Base-by-base conservation (phyloP, 2,113 vertebrate species). In the Forbesichthys agassizii region DNA sequence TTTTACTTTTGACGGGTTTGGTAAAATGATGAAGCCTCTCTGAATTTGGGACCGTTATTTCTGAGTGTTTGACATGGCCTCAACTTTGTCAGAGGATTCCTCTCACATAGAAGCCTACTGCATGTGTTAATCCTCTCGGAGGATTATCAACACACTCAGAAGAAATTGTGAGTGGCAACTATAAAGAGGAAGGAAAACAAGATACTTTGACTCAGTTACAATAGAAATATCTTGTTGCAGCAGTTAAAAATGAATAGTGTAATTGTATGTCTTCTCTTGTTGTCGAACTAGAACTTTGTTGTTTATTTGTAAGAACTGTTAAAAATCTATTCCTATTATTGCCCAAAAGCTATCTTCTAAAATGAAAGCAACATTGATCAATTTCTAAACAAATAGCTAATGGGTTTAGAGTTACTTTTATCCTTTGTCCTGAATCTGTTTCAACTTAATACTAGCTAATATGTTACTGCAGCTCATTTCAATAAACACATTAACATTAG, bases 71-170 rank as follows among this genome's bases (percentile, higher is more conserved):
- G 77, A 85, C 68, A 78, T 78, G 75, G 79, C 61, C 61, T 66
- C 42, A 67, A 69, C 68, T 76, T 77, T 84, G 83, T 87, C 80
- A 82, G 67, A 75, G 78, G 71, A 80, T 78, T 78, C 20, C 20
- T 20, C 20, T 20, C 20, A 20, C 20, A 20, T 20, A 20, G 20
- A 1, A 20, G 20, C 20, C 20, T 20, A 20, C 20, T 20, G 20
- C 20, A 20, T 20, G 20, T 20, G 20, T 20, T 20, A 20, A 20
- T 20, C 20, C 20, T 20, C 20, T 20, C 20, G 16, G 16, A 16
- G 16, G 20, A 20, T 20, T 20, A 20, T 20, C 1, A 80, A 70
- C 58, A 48, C 36, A 42, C 7, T 3, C 4, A 42, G 36, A 3
- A 42, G 4, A 77, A 73, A 68, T 72, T 79, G 82, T 79, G 79